Evolutionary conservation across 2,888 invertebrate genomes (phyloP), one percentile per base, ranked within the genome.

Genomic region (Eupithecia insigniata): DNA sequence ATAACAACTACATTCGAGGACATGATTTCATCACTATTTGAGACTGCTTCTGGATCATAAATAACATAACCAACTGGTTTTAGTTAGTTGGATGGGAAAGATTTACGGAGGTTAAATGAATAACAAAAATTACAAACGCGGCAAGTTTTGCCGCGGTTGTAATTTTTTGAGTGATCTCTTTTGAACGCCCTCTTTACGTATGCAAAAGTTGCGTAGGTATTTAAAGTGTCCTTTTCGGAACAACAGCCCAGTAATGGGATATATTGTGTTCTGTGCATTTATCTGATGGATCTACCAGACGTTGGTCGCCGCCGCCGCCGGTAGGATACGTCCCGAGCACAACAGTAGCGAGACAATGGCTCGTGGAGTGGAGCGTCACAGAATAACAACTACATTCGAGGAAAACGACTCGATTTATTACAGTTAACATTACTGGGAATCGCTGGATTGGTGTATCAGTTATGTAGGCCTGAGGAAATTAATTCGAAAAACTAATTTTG

Each of bases 301-400:
- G 51, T 10, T 51, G 51, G 51, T 51, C 22, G 51, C 3, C 18
- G 43, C n/a, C n/a, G n/a, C n/a, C n/a, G 43, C n/a, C 7, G 36
- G 39, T 14, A 16, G 43, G 3, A 43, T 43, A 16, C n/a, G 22
- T 22, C 51, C 46, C 12, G 51, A 51, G 22, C 61, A 32, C 30
- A 32, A n/a, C 16, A 16, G 28, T 14, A 60, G 30, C n/a, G 34
- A n/a, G 22, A 62, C 61, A 62, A 62, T 62, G 32, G 61, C 34
- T 12, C 32, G 32, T 55, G 55, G 55, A 55, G 32, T 55, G 55
- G 55, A 55, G 55, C 26, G 22, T 1, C 61, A 62, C 61, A 62
- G 61, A 62, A 62, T 62, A 62, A n/a, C 34, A 32, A 62, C 7
- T 32, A 62, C 34, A 32, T 32, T 62, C 34, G 34, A 62, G 61